Evolutionary conservation across 23 tunicate species (phyloP), one percentile per base, ranked within the genome.

Genomic region (Trididemnum miniatum): DNA sequence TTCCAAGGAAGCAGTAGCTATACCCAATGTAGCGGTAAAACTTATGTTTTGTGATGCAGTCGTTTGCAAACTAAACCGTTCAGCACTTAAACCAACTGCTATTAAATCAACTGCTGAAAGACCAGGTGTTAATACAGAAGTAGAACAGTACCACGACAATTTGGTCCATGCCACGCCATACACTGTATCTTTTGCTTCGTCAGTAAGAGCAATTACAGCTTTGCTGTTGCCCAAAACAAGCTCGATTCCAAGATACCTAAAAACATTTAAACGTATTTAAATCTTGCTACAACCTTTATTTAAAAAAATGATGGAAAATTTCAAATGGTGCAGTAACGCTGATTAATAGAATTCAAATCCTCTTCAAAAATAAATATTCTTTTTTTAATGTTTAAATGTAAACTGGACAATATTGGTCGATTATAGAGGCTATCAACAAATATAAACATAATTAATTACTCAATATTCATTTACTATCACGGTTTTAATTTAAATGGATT

Each of bases 201-300:
- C 4, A 20, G 26, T 62, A 3, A 12, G 67, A 3, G 4, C 57
- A 29, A 4, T 27, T 9, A 54, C 67, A 26, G 82, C 37, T 51
- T 2, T 9, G 30, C 82, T 77, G 25, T 77, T 31, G 35, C 82
- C 82, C 26, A 22, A n/a, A 5, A 52, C 39, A 51, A 77, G n/a
- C 35, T 77, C 82, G 18, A 77, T 57, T 51, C 82, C 82, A 30
- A 77, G 23, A 31, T 52, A 54, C 28, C 82, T 77, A 67, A 67
- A 31, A 67, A 33, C 37, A 5, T 30, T 67, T 12, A 62, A 62
- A 62, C 27, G n/a, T n/a, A n/a, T n/a, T n/a, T n/a, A n/a, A n/a
- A n/a, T n/a, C n/a, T n/a, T n/a, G n/a, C n/a, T n/a, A n/a, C n/a
- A n/a, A n/a, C n/a, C n/a, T n/a, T n/a, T n/a, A n/a, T n/a, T n/a